Evolutionary conservation across 1,140 invertebrate species (phyloP).

Genomic region (Alviniconcha marisindica): DNA sequence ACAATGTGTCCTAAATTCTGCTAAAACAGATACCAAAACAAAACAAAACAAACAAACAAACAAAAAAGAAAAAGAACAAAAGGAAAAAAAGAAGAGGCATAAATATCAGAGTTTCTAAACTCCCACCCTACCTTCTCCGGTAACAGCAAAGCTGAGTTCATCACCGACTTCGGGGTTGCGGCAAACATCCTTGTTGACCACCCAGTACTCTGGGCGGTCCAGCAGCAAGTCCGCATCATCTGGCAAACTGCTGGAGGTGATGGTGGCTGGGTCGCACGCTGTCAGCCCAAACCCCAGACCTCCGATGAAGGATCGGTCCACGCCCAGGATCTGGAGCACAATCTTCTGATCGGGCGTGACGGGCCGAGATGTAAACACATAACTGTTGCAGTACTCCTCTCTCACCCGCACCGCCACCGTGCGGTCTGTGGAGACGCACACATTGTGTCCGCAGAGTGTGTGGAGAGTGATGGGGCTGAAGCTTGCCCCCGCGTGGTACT

Average conservation of each 20-base stretch:
- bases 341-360: slow-evolving; percentile 90
- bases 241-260: slow-evolving; percentile 87
- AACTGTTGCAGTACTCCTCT: slow-evolving; percentile 95
- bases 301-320: slow-evolving; percentile 90
- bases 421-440: slow-evolving; percentile 83
- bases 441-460: slow-evolving; percentile 88
- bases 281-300: slow-evolving; percentile 94
- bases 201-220: slow-evolving; percentile 98
- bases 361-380: slow-evolving; percentile 93
- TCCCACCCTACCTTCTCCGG: slow-evolving; percentile 80
- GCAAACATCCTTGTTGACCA: slow-evolving; percentile 94
- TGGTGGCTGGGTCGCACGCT: slow-evolving; percentile 89
- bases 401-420: slow-evolving; percentile 88
- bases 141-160: slow-evolving; percentile 92
- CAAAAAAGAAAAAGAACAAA: not conserved
- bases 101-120: too few relatives aligned
- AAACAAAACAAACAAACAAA: not conserved
- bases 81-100: not conserved
- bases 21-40: too few relatives aligned
- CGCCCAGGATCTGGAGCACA: slow-evolving; percentile 88
- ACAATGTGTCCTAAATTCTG: too few relatives aligned
- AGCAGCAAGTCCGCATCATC: slow-evolving; percentile 94
- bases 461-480: slow-evolving; percentile 71
- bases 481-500: slow-evolving; percentile 60
- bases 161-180: slow-evolving; percentile 89